These are phyloP conservation scores for Acrossocheilus fasciatus DNA, from an alignment of 2,797 vertebrate genomes.

Conservation along the genomic window DNA sequence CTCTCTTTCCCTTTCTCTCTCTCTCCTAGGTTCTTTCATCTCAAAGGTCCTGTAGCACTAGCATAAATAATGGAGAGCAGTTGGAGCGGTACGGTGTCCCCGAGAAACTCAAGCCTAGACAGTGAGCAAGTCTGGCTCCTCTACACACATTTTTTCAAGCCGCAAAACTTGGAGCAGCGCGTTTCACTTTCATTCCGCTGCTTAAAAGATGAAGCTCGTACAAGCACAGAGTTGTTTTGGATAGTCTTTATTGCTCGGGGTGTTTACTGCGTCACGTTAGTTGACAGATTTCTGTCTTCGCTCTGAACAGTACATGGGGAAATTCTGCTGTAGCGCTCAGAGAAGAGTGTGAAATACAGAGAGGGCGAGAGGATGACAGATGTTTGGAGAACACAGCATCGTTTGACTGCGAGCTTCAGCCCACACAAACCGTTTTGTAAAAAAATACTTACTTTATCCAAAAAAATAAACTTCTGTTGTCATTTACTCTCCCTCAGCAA, in stretches of 20 bases:
- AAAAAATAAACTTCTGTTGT: neutral
- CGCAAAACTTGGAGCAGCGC: neutral
- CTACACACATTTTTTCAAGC: neutral
- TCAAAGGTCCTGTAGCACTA: slow-evolving; percentile 3
- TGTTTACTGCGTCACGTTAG: neutral
- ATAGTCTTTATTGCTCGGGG: neutral
- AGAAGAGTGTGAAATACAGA: slow-evolving; percentile 17
- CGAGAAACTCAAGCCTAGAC: slow-evolving; percentile 6
- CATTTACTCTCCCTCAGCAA: neutral
- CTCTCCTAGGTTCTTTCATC: neutral
- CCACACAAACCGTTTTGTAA: neutral
- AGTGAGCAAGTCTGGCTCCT: slow-evolving; percentile 16
- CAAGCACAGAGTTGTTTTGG: neutral
- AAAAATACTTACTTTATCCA: neutral
- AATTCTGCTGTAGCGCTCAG: neutral
- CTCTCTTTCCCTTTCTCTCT: neutral
- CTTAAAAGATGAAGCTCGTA: slow-evolving; percentile 8
- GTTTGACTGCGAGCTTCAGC: neutral
- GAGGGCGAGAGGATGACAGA: slow-evolving; percentile 20
- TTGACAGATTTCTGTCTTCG: slow-evolving; percentile 31
- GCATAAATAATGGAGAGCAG: neutral
- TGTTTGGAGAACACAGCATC: slow-evolving; percentile 6
- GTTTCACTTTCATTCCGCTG: neutral
- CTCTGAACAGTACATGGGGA: neutral
- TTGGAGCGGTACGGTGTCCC: neutral